Conservation (phyloP, 1,140 invertebrate genomes). For the Drosophila triauraria region DNA sequence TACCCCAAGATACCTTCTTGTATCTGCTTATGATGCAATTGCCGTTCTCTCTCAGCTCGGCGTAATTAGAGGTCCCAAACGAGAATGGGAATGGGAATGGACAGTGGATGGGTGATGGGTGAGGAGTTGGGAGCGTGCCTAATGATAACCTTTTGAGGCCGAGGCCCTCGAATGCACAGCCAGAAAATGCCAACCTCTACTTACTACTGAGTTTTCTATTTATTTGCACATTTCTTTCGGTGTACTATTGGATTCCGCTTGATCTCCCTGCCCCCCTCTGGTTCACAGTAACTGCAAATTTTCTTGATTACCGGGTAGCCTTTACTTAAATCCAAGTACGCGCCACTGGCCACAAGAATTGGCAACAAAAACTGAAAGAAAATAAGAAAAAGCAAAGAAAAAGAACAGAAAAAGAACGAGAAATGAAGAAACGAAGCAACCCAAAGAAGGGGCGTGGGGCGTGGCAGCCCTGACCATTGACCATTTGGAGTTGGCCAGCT, state of each 20-base stretch:
- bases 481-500: conserved; percentile 38
- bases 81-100: conserved; percentile 21
- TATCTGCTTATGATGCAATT: conserved; percentile 56
- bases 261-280: conserved; percentile 3
- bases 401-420: background rate
- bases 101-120: background rate
- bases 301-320: conserved; percentile 76
- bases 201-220: background rate
- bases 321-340: conserved; percentile 69
- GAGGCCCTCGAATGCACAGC: conserved; percentile 1
- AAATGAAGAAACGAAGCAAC: background rate
- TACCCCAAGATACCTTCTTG: background rate
- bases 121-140: conserved; percentile 64
- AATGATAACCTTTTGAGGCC: conserved; percentile 78
- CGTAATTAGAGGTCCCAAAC: conserved; percentile 67
- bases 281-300: conserved; percentile 68
- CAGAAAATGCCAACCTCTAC: background rate
- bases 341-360: conserved; percentile 72
- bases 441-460: conserved; percentile 3
- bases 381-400: background rate
- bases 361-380: background rate
- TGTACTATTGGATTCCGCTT: conserved; percentile 4
- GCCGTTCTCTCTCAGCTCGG: conserved; percentile 52
- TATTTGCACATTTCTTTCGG: background rate
- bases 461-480: conserved; percentile 36